Base-by-base conservation (phyloP, 2,797 vertebrate genomes). In the Eupleurogrammus muticus region DNA sequence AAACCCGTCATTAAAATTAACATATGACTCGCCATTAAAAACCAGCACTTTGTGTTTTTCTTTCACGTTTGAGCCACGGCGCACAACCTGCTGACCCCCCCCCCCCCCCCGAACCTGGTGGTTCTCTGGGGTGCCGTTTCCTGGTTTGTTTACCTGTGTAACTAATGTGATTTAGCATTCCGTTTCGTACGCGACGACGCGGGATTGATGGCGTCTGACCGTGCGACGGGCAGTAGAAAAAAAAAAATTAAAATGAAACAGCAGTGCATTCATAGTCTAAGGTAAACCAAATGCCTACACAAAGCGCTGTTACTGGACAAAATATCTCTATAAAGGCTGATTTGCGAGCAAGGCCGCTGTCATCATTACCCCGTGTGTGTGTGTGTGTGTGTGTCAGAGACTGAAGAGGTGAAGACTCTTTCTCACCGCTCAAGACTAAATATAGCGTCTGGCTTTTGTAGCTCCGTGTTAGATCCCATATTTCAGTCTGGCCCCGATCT, bases 401-500 rank as follows among this genome's bases (percentile, higher is more conserved):
- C 58, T 34, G 65, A 85, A 44, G 70, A 81, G 89, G 82, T 87
- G 80, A 87, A 69, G 75, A 86, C 64, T 68, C 67, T 74, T 81
- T 83, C 57, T 62, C 68, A 85, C 71, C 35, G 66, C 58, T 54
- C 38, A 70, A 77, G 70, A 79, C 84, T 91, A 89, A 92, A 93
- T 85, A 90, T 82, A 92, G 79, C 12, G 34, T 83, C 80, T 85
- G 73, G 79, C 60, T 89, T 85, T 87, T 74, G 77, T 67, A 64
- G 69, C 70, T 70, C 74, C 35, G 28, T 2, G 66, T 78, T 73
- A 61, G 58, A 89, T 73, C 75, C 75, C 83, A 91, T 90, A 88
- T 90, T 87, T 92, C 83, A 89, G 68, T 87, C 90, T 90, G 85
- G 86, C 84, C 81, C 60, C 46, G 28, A 82, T 85, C 59, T 65